These are phyloP conservation scores for Geotrupes spiniger DNA, from an alignment of 2,888 invertebrate species.

Conservation along the genomic window DNA sequence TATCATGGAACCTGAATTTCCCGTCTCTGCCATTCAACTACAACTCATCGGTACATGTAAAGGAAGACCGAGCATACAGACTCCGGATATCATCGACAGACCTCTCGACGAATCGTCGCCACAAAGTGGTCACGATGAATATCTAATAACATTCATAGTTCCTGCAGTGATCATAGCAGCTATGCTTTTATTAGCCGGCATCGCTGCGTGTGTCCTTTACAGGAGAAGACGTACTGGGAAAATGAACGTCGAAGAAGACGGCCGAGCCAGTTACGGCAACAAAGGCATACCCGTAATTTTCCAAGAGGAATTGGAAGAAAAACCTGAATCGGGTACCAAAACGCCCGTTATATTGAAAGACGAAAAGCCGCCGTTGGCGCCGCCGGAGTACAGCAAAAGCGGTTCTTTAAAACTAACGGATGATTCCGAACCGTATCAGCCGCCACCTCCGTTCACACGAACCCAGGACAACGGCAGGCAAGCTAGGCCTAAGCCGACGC, in stretches of 20 bases:
- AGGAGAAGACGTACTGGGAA: conserved; percentile 77
- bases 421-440: conserved; percentile 79
- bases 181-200: conserved; percentile 82
- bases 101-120: conserved; percentile 50
- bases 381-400: conserved; percentile 68
- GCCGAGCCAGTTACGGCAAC: conserved; percentile 77
- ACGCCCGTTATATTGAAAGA: conserved; percentile 92
- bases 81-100: conserved; percentile 32
- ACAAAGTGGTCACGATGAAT: conserved; percentile 58
- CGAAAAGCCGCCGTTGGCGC: conserved; percentile 89
- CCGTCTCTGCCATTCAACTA: conserved; percentile 63
- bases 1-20: conserved; percentile 69
- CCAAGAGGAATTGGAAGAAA: conserved; percentile 93
- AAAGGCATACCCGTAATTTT: conserved; percentile 93
- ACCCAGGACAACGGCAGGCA: conserved; percentile 70
- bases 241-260: conserved; percentile 79
- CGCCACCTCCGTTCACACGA: conserved; percentile 81
- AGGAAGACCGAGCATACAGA: conserved; percentile 36
- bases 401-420: conserved; percentile 48
- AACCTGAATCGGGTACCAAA: conserved; percentile 85
- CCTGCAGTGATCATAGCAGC: conserved; percentile 85
- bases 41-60: conserved; percentile 61
- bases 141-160: conserved; percentile 79
- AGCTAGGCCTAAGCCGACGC: conserved; percentile 78
- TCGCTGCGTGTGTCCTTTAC: conserved; percentile 86